Base-by-base conservation (phyloP, 2,888 invertebrate species). In the Cyclophora albipunctata region DNA sequence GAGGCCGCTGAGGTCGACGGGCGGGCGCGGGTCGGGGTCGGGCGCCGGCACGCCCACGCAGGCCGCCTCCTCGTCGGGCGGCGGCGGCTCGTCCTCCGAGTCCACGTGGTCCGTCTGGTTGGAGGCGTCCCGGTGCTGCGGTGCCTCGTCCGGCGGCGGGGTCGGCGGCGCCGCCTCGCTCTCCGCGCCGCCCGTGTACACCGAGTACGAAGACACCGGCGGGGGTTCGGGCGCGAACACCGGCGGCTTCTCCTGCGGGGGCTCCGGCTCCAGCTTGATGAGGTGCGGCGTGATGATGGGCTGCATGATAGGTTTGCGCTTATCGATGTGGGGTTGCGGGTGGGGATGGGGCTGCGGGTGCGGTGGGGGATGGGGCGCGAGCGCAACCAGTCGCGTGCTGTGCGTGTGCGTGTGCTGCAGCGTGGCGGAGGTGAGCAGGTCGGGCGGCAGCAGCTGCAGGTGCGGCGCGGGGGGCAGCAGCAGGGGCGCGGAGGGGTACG, bases 91-190 rank as follows among this genome's bases (percentile, higher is more conserved):
- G 58, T 93, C 93, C 50, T 93, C 93, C 62, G 93, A 93, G 64
- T 91, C 90, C 0, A 93, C 92, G 33, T 93, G 92, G 66, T 95
- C 95, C 0, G 95, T 95, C 81, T 96, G 95, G 70, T 95, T 95
- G 48, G 94, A 94, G 0, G 95, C 95, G 67, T 95, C 95, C 72
- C 91, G 78, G 43, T 86, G 95, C n/a, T 94, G 94, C 40, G 92
- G 91, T 3, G 90, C 85, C 2, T 82, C 82, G 53, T 89, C 88
- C 52, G 90, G 89, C 7, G 90, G 85, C 34, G 86, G 82, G 35
- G 90, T 84, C 1, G 88, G 81, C 0, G 90, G 87, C 1, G 91
- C 91, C 92, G 90, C 53, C 91, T 91, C 0, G 85, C 88, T 81
- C 82, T 20, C 87, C 83, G 33, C 43, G 34, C 43, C 20, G 20